Conservation (phyloP, 2,888 invertebrate species). For the Drosophila cracens region DNA sequence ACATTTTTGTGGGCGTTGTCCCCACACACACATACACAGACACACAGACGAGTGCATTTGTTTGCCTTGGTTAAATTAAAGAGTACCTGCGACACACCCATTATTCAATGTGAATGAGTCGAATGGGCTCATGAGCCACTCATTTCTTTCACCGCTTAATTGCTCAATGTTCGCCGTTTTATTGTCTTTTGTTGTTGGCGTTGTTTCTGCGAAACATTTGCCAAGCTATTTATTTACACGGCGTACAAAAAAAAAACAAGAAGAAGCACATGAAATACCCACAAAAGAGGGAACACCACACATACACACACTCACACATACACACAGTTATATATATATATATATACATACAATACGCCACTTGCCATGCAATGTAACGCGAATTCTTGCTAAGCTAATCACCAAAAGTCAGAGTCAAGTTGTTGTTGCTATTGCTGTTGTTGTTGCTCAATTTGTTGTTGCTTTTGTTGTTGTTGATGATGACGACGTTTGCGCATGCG, state of each 20-base stretch:
- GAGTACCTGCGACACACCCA: slow-evolving; percentile 70
- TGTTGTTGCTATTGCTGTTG: slow-evolving; percentile 28
- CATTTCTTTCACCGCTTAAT: slow-evolving; percentile 63
- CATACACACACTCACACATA: slow-evolving; percentile 20
- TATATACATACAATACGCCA: slow-evolving; percentile 22
- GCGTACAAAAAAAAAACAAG: slow-evolving; percentile 5
- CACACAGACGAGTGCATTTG: slow-evolving; percentile 31
- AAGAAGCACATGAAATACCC: slow-evolving; percentile 34
- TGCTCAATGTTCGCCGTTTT: slow-evolving; percentile 66
- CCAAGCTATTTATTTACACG: slow-evolving; percentile 70
- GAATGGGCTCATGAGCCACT: slow-evolving; percentile 44
- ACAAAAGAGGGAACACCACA: slow-evolving; percentile 41
- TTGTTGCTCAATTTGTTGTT: slow-evolving; percentile 22
- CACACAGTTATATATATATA: background rate
- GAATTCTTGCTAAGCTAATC: slow-evolving; percentile 80
- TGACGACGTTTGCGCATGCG: slow-evolving; percentile 68
- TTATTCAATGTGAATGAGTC: slow-evolving; percentile 45
- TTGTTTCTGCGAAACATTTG: slow-evolving; percentile 61
- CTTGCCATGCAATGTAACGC: slow-evolving; percentile 65
- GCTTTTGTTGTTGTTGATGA: slow-evolving; percentile 32
- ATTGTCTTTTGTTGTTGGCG: slow-evolving; percentile 68
- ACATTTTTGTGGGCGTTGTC: slow-evolving; percentile 57
- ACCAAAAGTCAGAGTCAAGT: slow-evolving; percentile 68
- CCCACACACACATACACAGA: slow-evolving; percentile 24
- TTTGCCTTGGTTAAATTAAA: slow-evolving; percentile 58